Base-by-base conservation (phyloP, 1,140 invertebrate genomes). In the Bombus difficillimus region DNA sequence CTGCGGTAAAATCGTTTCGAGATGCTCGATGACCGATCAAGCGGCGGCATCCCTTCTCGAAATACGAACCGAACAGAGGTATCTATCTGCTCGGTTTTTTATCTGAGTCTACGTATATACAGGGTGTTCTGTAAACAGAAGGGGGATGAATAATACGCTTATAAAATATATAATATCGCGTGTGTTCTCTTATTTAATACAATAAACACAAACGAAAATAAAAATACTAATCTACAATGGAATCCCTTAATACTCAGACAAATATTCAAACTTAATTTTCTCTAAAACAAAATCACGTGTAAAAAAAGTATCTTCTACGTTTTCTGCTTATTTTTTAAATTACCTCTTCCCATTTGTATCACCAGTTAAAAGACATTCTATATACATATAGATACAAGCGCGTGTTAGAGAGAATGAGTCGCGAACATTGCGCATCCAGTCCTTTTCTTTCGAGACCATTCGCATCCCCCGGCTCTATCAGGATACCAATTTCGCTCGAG, bases 11-110 rank as follows among this genome's bases (percentile, higher is more conserved):
- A 90, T 90, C 89, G 86, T 87, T 91, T 78, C 75, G 81, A 86
- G 83, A 87, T 84, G 80, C 66, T 79, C 86, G 88, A 90, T 89
- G 88, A 90, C 89, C 88, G 88, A 90, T 90, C 88, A 82, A 83
- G 86, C 59, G 59, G n/a, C 78, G 47, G 64, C 73, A 84, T 72
- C 73, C 69, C 72, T 53, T 37, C 66, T 64, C 72, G 86, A 90
- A 89, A 88, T 84, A 57, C 83, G 82, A 87, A 87, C 64, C 86
- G 88, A 79, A 90, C 75, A n/a, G n/a, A 37, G 71, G 75, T 28
- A 74, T 43, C 71, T 22, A 41, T 39, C 28, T 9, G 2, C 12
- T n/a, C n/a, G 53, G 3, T 37, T 34, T 39, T 28, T 32, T 18
- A 8, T 32, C 39, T 4, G 25, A 3, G 28, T 32, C 28, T 4